A percentile compares a stretch with the other conserved stretches of the same genome.
Evolutionary conservation across 2,113 vertebrate genomes (phyloP).

Genomic region (Callaeas wilsoni): DNA sequence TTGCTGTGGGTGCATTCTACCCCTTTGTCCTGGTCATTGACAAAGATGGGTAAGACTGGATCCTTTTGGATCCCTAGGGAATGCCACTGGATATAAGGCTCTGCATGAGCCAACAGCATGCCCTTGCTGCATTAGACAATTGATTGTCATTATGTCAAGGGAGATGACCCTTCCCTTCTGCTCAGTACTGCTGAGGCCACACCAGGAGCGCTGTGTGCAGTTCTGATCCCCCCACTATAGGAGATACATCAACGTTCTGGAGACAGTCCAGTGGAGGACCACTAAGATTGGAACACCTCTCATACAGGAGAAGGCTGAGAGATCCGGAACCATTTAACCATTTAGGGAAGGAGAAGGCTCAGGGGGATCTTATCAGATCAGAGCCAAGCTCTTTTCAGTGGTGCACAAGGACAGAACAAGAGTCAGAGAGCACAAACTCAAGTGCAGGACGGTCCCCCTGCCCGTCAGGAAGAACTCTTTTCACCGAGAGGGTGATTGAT

Average conservation of each 20-base stretch:
- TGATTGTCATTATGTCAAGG: no score
- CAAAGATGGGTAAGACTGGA: background rate
- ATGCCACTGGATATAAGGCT: background rate
- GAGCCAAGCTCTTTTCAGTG: background rate
- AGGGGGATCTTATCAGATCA: background rate
- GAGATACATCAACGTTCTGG: rapidly evolving
- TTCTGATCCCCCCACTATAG: background rate
- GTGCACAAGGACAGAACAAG: background rate
- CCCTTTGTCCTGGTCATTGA: background rate
- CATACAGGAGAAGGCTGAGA: background rate
- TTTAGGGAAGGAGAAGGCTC: background rate
- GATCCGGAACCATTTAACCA: background rate
- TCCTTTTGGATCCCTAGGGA: background rate
- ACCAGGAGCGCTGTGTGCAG: background rate
- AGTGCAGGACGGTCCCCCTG: background rate
- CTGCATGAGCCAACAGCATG: background rate
- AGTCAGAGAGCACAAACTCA: background rate
- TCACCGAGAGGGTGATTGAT: background rate
- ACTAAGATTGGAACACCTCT: background rate
- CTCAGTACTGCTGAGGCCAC: background rate
- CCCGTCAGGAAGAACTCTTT: background rate
- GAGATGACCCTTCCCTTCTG: background rate
- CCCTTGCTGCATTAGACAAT: background rate
- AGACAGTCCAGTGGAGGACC: background rate
- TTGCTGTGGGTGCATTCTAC: background rate